Evolutionary conservation across 2,113 vertebrate genomes (phyloP).

Genomic region (Trochalopteron elliotii): DNA sequence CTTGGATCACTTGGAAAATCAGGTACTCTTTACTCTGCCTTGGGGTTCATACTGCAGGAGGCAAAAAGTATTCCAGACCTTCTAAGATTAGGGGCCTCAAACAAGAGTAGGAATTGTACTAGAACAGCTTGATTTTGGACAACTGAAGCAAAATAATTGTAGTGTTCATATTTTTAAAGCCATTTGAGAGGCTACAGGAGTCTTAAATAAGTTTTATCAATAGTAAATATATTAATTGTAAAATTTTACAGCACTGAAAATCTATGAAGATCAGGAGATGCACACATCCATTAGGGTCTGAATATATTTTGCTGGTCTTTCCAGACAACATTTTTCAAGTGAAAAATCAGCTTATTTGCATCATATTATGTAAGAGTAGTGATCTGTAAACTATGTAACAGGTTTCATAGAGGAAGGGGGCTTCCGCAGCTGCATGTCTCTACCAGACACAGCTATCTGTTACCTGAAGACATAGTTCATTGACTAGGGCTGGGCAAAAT

Average conservation of each 20-base stretch:
- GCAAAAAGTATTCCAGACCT: conserved; percentile 27
- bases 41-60: conserved; percentile 15
- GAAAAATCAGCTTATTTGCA: not conserved
- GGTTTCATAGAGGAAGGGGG: not conserved
- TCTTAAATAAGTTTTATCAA: conserved; percentile 23
- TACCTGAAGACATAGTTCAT: not conserved
- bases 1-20: conserved; percentile 41
- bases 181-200: not conserved
- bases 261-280: not conserved
- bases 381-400: not conserved
- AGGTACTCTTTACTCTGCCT: conserved; percentile 18
- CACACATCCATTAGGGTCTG: not conserved
- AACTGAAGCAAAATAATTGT: not conserved
- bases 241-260: not conserved
- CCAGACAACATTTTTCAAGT: not conserved
- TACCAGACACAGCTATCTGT: not conserved
- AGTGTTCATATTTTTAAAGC: not conserved
- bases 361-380: not conserved
- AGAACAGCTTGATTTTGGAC: not conserved
- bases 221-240: not conserved
- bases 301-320: not conserved
- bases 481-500: not conserved
- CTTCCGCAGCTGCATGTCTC: not conserved
- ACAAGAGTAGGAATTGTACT: not conserved
- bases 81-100: not conserved